These are phyloP conservation scores for Netelia inedita DNA, from an alignment of 2,888 invertebrate species.

Conservation along the genomic window DNA sequence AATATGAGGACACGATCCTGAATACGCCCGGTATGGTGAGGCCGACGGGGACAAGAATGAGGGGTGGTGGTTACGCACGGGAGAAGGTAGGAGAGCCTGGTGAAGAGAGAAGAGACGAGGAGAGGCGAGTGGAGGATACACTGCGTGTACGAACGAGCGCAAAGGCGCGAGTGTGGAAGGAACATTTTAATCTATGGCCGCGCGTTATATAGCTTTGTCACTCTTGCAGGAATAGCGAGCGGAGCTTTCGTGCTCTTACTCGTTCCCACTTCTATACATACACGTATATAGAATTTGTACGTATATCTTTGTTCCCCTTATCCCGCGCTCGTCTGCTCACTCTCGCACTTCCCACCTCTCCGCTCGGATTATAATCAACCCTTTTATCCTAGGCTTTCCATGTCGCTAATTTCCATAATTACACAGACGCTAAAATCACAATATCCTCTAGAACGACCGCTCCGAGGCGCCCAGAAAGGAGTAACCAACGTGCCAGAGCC, in stretches of 20 bases:
- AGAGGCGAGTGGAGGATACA: conserved; percentile 68
- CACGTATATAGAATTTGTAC: background rate
- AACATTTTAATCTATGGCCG: conserved; percentile 85
- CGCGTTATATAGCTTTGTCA: conserved; percentile 67
- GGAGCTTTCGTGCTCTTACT: conserved; percentile 48
- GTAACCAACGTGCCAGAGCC: conserved; percentile 83
- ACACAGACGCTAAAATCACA: conserved; percentile 86
- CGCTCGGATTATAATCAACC: conserved; percentile 85
- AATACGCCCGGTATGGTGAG: conserved; percentile 71
- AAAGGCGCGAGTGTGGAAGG: conserved; percentile 84
- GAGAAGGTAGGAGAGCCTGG: conserved; percentile 56
- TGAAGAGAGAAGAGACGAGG: conserved; percentile 56
- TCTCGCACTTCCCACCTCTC: conserved; percentile 71
- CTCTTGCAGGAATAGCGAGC: conserved; percentile 55
- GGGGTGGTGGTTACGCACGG: conserved; percentile 44
- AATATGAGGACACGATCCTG: conserved; percentile 79
- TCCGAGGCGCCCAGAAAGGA: conserved; percentile 80
- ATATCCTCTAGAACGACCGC: conserved; percentile 79
- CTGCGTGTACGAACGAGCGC: conserved; percentile 70
- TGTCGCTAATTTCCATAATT: conserved; percentile 86
- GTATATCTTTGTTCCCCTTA: conserved; percentile 55
- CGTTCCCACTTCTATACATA: conserved; percentile 28
- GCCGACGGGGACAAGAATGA: conserved; percentile 70
- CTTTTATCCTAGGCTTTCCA: conserved; percentile 86
- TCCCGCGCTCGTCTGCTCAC: conserved; percentile 54